Conservation (phyloP, 2,797 vertebrate species). For the Pipistrellus pipistrellus region DNA sequence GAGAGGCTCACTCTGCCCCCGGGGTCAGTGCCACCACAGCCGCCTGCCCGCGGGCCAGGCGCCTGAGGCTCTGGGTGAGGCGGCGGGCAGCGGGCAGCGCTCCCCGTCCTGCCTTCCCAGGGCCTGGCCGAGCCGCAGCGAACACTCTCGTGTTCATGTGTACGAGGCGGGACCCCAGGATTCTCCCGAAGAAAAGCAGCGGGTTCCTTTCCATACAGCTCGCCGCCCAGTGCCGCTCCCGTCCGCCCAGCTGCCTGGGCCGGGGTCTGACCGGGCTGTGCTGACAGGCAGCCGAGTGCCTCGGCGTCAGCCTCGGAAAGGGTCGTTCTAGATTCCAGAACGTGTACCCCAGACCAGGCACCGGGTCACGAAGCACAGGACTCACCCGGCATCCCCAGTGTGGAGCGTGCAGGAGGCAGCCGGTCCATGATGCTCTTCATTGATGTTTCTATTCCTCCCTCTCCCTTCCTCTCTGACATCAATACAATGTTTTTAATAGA, state of each 20-base stretch:
- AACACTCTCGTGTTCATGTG: background rate
- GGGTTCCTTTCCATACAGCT: slow-evolving; percentile 46
- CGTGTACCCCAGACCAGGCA: background rate
- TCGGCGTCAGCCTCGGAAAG: background rate
- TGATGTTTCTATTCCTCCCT: no score
- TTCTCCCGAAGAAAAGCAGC: slow-evolving; percentile 51
- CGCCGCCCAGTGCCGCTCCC: background rate
- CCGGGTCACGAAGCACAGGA: background rate
- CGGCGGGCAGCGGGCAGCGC: background rate
- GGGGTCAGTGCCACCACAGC: no score
- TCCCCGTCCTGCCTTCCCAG: background rate
- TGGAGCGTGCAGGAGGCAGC: no score
- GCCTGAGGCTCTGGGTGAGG: background rate
- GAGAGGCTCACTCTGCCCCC: background rate
- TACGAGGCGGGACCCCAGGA: slow-evolving; percentile 37
- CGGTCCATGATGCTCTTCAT: no score
- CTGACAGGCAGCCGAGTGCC: slow-evolving; percentile 20
- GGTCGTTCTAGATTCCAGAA: slow-evolving; percentile 8
- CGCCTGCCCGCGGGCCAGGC: background rate
- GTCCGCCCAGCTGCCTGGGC: no score
- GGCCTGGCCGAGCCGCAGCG: background rate
- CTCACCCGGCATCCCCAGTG: background rate
- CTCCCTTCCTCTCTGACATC: no score
- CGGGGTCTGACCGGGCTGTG: background rate
- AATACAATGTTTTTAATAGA: background rate